phyloP scores from a whole-genome alignment of 2,888 invertebrate genomes.

The Meteorus cinctellus region DNA sequence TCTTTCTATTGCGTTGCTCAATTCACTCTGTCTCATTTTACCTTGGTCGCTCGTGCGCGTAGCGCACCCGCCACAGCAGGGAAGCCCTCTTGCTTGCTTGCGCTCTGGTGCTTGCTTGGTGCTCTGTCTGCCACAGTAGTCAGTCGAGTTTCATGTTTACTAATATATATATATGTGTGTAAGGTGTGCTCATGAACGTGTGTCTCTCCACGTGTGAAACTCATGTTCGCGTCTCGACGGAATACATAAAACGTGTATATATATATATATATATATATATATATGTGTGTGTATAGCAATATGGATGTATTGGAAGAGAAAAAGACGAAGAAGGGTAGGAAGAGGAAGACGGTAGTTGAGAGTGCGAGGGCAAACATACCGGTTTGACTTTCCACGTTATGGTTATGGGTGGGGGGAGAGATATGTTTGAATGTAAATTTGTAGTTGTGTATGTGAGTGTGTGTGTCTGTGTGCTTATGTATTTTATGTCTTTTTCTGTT shows the following conservation, averaged over 20 bases:
- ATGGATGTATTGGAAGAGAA: conserved; percentile 3
- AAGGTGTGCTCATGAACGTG: conserved; percentile 36
- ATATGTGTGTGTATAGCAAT: no score
- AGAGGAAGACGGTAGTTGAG: not conserved
- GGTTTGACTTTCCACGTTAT: conserved; percentile 25
- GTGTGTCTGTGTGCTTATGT: not conserved
- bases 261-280: no score
- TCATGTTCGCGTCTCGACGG: conserved; percentile 45
- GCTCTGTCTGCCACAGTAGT: conserved; percentile 25
- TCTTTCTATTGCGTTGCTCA: conserved; percentile 16
- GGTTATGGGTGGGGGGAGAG: no score
- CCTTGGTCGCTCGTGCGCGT: conserved; percentile 28
- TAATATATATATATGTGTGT: conserved; percentile 17
- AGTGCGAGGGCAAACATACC: conserved; percentile 26
- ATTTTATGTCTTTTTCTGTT: conserved; percentile 15
- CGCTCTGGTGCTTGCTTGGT: conserved; percentile 6
- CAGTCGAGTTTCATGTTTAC: conserved; percentile 31
- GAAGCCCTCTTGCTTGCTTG: conserved; percentile 29
- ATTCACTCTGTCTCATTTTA: not conserved
- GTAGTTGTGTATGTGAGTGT: not conserved
- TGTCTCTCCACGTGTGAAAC: conserved; percentile 46
- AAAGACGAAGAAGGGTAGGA: conserved; percentile 2
- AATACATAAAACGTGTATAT: conserved; percentile 45
- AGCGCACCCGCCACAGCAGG: conserved; percentile 35
- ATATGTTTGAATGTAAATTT: not conserved